Evolutionary conservation across 1,140 invertebrate genomes (phyloP).

Genomic region (Drosophila nikananu): DNA sequence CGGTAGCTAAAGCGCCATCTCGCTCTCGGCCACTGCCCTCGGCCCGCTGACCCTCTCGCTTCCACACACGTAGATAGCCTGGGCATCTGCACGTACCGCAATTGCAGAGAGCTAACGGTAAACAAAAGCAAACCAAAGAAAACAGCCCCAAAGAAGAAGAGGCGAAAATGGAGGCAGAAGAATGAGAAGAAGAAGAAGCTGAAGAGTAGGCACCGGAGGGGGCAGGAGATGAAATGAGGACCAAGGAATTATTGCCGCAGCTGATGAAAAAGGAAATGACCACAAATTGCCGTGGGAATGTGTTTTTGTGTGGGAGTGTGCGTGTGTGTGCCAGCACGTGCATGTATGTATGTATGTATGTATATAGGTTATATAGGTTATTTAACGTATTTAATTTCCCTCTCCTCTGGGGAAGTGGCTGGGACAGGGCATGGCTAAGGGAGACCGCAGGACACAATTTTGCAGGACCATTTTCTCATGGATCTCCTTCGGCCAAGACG

Average conservation of each 20-base stretch:
- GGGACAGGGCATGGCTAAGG: background rate
- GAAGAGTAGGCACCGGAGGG: background rate
- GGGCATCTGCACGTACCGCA: slow-evolving; percentile 48
- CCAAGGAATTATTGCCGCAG: slow-evolving; percentile 68
- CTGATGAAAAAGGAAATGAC: slow-evolving; percentile 83
- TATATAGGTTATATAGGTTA: slow-evolving; percentile 46
- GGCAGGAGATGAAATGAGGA: slow-evolving; percentile 2
- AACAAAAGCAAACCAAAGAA: slow-evolving; percentile 47
- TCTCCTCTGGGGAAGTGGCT: background rate
- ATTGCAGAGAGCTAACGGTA: slow-evolving; percentile 44
- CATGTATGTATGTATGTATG: slow-evolving; percentile 22
- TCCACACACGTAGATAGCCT: slow-evolving; percentile 12
- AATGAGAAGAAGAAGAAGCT: background rate
- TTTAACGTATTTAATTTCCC: slow-evolving; percentile 80
- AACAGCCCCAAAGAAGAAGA: slow-evolving; percentile 27
- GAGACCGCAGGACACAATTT: slow-evolving; percentile 31
- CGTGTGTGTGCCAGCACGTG: slow-evolving; percentile 7
- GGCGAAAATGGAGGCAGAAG: background rate
- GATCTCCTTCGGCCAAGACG: slow-evolving; percentile 34
- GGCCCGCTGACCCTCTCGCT: slow-evolving; percentile 4
- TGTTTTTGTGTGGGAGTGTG: slow-evolving; percentile 25
- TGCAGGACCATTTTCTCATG: slow-evolving; percentile 35
- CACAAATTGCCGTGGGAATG: slow-evolving; percentile 72
- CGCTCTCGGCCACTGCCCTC: slow-evolving; percentile 5
- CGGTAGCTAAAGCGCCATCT: background rate